These are phyloP conservation scores for Uria lomvia DNA, from an alignment of 2,113 vertebrate species.

Conservation along the genomic window DNA sequence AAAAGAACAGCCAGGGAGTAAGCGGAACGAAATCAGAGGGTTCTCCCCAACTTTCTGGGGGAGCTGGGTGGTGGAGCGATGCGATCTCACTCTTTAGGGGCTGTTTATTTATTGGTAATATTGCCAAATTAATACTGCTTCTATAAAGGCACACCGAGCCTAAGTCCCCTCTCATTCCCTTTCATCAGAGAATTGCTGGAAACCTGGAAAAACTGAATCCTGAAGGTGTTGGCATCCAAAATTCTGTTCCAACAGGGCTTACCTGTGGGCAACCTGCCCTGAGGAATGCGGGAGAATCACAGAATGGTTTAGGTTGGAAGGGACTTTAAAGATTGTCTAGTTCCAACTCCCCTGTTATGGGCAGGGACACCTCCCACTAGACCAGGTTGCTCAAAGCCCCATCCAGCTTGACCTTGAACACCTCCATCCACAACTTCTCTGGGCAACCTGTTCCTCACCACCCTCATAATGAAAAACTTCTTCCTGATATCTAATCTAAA, in stretches of 20 bases:
- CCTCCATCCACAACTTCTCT: not conserved
- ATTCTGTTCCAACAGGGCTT: not conserved
- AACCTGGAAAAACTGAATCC: not conserved
- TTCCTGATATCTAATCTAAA: not conserved
- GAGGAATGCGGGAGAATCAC: accelerated
- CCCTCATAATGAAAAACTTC: not conserved
- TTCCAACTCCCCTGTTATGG: not conserved
- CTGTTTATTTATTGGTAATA: not conserved
- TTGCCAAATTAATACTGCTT: not conserved
- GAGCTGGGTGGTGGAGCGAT: not conserved
- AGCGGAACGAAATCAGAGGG: not conserved
- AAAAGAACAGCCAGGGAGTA: not conserved
- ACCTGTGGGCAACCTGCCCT: not conserved
- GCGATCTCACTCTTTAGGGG: not conserved
- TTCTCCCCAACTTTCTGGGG: not conserved
- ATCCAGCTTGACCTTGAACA: not conserved
- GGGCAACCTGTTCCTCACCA: not conserved
- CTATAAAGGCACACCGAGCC: not conserved
- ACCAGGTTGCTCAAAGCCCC: not conserved
- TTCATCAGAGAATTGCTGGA: not conserved
- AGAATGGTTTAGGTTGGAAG: not conserved
- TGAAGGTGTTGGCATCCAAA: not conserved
- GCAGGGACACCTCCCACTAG: not conserved
- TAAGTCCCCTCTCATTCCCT: not conserved
- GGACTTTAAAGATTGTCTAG: not conserved